Evolutionary conservation across 1,140 invertebrate genomes (phyloP), one percentile per base, ranked within the genome.

Genomic region (Nixonia krombeini): DNA sequence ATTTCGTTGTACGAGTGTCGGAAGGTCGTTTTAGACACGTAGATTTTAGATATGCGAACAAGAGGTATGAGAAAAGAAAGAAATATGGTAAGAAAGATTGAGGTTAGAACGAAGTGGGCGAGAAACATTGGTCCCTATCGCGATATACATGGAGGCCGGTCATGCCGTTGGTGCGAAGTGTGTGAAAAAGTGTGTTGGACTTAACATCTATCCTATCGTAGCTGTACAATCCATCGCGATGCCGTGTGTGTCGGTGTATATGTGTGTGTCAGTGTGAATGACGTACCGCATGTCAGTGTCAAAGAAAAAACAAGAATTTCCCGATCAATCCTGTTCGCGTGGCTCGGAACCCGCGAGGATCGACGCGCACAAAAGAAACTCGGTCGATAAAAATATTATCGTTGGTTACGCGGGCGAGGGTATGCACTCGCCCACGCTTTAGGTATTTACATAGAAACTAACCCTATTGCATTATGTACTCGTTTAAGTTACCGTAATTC

Each of bases 371-470:
- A 83, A 82, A 79, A 78, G 73, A 83, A 84, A 76, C 77, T 78
- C 77, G 79, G 73, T 81, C 74, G 76, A 83, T 82, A 80, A 81
- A 84, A 85, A 84, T 72, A 83, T 84, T 82, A 79, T 80, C 64
- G 72, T 84, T 85, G 81, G 82, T 85, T 79, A 77, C 81, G 68
- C 70, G 71, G 76, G 75, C 80, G 79, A 83, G 82, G 82, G 82
- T 85, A 82, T 79, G 81, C 82, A 85, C 83, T 83, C 83, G 76
- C 71, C 76, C 72, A 76, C 74, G 81, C 81, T 83, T 85, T 85
- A 84, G 82, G 83, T 85, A 85, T 85, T 82, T 85, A 85, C 83
- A 85, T 78, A 82, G 78, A 85, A 84, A 85, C 83, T 85, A 85
- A 85, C 72, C 78, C 83, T 85, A 85, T 84, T 82, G 80, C 74